These are phyloP conservation scores for Idaea biselata DNA, from an alignment of 2,888 invertebrate genomes.

Conservation along the genomic window DNA sequence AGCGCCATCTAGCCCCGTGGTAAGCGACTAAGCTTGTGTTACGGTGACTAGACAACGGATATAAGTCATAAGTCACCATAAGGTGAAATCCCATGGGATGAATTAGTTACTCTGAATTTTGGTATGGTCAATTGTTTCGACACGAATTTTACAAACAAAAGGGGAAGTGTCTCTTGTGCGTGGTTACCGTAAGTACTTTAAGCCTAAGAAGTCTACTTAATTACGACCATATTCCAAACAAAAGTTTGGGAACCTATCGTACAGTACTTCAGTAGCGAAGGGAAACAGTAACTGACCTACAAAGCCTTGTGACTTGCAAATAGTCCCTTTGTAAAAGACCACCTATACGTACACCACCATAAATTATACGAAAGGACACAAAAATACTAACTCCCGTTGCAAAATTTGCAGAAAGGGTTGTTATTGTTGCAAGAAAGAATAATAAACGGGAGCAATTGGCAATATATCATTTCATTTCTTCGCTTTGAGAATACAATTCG, in stretches of 20 bases:
- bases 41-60: too few relatives aligned
- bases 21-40: too few relatives aligned
- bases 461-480: constrained; percentile 41
- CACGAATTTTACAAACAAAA: too few relatives aligned
- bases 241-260: constrained; percentile 48
- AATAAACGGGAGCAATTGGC: constrained; percentile 35
- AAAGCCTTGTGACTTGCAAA: constrained; percentile 73
- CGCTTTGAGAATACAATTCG: neutral
- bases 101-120: too few relatives aligned
- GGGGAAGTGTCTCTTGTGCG: too few relatives aligned
- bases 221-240: neutral
- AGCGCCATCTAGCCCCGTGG: too few relatives aligned
- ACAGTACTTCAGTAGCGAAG: constrained; percentile 49
- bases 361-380: constrained; percentile 57
- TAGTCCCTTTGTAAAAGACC: constrained; percentile 57
- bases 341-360: constrained; percentile 60
- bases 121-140: too few relatives aligned
- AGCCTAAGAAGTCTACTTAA: too few relatives aligned
- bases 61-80: too few relatives aligned
- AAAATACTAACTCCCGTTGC: constrained; percentile 63
- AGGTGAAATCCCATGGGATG: too few relatives aligned
- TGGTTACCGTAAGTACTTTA: too few relatives aligned
- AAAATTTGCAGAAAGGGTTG: constrained; percentile 45
- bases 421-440: constrained; percentile 42
- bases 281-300: constrained; percentile 64